These are phyloP conservation scores for Heteromurus nitidus DNA, from an alignment of 2,888 invertebrate genomes.

Conservation along the genomic window DNA sequence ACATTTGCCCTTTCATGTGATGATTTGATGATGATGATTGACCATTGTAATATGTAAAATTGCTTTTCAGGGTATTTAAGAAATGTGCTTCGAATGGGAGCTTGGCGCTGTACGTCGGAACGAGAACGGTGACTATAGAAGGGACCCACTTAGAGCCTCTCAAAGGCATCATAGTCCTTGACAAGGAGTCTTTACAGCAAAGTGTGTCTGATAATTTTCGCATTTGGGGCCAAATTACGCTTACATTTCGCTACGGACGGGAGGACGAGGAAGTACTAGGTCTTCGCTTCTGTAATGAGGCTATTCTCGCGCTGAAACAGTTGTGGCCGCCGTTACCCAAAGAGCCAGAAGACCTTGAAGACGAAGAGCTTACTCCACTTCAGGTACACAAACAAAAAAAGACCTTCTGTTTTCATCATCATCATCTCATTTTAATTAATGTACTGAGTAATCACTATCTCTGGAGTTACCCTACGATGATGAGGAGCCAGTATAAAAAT, in stretches of 20 bases:
- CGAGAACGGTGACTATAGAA: slow-evolving; percentile 86
- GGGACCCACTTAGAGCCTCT: slow-evolving; percentile 85
- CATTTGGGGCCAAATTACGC: slow-evolving; percentile 77
- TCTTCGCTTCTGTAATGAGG: slow-evolving; percentile 97
- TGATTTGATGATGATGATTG: too few relatives aligned
- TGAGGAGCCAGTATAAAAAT: too few relatives aligned
- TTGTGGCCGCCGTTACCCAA: slow-evolving; percentile 83
- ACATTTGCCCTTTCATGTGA: too few relatives aligned
- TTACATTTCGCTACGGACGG: slow-evolving; percentile 97
- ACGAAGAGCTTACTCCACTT: slow-evolving; percentile 82
- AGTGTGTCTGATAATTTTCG: slow-evolving; percentile 71
- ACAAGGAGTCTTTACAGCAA: slow-evolving; percentile 85
- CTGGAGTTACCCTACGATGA: too few relatives aligned
- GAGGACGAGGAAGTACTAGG: slow-evolving; percentile 99
- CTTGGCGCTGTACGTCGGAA: slow-evolving; percentile 87
- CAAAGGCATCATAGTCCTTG: slow-evolving; percentile 93
- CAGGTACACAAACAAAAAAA: slow-evolving; percentile 80
- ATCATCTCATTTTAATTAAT: slow-evolving; percentile 30
- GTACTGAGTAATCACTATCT: neutral
- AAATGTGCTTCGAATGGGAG: slow-evolving; percentile 91
- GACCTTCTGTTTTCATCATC: neutral
- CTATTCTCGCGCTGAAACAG: slow-evolving; percentile 93
- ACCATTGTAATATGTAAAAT: too few relatives aligned
- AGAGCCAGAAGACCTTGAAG: slow-evolving; percentile 74
- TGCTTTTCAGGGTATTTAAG: slow-evolving; percentile 84